Evolutionary conservation across 2,797 vertebrate genomes (phyloP).

Genomic region (Falco cherrug): DNA sequence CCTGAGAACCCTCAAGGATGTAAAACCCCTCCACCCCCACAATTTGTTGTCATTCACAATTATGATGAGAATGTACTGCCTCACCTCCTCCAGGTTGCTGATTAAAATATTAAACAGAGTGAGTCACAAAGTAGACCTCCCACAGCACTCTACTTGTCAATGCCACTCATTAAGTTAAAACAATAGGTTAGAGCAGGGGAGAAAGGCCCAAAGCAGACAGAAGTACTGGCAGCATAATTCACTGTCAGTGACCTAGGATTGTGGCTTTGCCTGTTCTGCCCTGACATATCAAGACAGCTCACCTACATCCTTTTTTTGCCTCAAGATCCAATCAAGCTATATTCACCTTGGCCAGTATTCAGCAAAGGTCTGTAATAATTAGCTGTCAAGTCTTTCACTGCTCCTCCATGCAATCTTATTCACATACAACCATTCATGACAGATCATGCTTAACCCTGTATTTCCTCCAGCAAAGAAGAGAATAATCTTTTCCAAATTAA

Average conservation of each 20-base stretch:
- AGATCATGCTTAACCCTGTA: background rate
- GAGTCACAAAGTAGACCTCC: background rate
- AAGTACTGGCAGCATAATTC: background rate
- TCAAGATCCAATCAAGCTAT: background rate
- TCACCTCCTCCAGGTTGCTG: background rate
- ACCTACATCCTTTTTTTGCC: background rate
- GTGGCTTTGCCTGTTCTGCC: background rate
- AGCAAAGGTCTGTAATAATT: background rate
- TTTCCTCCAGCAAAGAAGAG: background rate
- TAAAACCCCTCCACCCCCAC: background rate
- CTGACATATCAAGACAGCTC: background rate
- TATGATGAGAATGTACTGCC: background rate
- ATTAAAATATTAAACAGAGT: fast-evolving
- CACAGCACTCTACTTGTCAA: background rate
- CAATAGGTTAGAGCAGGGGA: background rate
- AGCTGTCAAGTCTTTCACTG: background rate
- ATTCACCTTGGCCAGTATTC: background rate
- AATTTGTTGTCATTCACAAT: background rate
- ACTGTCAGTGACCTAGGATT: background rate
- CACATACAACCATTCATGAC: background rate
- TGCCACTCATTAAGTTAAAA: background rate
- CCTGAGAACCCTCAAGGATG: background rate
- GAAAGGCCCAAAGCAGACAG: background rate
- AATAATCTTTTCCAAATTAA: background rate
- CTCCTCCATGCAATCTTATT: background rate